Evolutionary conservation across 1,140 invertebrate species (phyloP).

Genomic region (Drosophila punjabiensis): DNA sequence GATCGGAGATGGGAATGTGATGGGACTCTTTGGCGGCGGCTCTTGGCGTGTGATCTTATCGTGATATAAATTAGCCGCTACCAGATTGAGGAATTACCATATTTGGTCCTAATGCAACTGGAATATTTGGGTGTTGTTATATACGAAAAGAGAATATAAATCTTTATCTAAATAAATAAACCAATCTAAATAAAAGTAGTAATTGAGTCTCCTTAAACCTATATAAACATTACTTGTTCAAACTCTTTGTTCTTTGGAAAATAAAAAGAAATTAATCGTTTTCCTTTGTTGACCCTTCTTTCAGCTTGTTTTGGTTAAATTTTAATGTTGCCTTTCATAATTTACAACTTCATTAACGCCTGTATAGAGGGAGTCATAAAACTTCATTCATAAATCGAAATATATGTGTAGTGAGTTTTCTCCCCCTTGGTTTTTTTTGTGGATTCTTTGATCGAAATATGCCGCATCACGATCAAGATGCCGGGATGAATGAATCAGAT

Average conservation of each 20-base stretch:
- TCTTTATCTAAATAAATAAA: background rate
- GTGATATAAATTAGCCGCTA: slow-evolving; percentile 49
- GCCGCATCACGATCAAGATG: slow-evolving; percentile 63
- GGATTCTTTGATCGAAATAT: slow-evolving; percentile 55
- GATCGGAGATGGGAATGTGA: slow-evolving; percentile 21
- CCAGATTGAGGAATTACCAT: slow-evolving; percentile 26
- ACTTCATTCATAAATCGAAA: slow-evolving; percentile 61
- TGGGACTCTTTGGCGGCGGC: slow-evolving; percentile 33
- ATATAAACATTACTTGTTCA: background rate
- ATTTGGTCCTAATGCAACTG: slow-evolving; percentile 7
- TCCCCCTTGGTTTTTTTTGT: slow-evolving; percentile 2
- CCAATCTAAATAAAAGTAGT: background rate
- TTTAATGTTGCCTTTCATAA: slow-evolving; percentile 50
- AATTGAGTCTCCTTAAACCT: background rate
- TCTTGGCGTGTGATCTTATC: slow-evolving; percentile 55
- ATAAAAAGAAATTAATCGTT: slow-evolving; percentile 4
- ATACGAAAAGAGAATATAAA: background rate
- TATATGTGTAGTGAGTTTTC: slow-evolving; percentile 12
- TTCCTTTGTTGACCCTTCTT: background rate
- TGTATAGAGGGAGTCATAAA: slow-evolving; percentile 24
- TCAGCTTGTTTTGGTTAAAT: background rate
- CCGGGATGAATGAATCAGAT: slow-evolving; percentile 57
- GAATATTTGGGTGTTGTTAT: background rate
- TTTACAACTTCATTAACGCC: slow-evolving; percentile 73
- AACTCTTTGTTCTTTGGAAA: background rate